Evolutionary conservation across 1,140 invertebrate genomes (phyloP), one percentile per base, ranked within the genome.

Genomic region (Procambarus clarkii): DNA sequence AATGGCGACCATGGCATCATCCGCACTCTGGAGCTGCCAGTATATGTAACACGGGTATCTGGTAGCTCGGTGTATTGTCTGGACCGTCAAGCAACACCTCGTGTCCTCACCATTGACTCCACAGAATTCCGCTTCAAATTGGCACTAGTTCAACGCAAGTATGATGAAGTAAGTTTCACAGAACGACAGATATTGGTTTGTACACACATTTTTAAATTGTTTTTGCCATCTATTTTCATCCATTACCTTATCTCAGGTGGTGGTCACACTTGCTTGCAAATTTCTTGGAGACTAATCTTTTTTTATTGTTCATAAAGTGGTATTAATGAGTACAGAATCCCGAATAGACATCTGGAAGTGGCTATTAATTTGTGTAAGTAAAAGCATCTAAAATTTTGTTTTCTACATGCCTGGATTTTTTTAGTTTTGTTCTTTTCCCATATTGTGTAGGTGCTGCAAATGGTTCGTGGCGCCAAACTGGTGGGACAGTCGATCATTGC

Each of bases 401-500:
- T 34, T 34, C 34, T 34, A 34, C 34, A 34, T 34, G 1, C 34
- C 34, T 34, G 34, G 34, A 34, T 34, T 34, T 34, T 34, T 34
- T 0, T 54, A 54, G 50, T 13, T 54, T 54, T 54, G 50, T 54
- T 54, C 34, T 34, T 54, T 54, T 13, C 50, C 50, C 50, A 54
- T 54, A 54, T 64, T 64, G 91, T 93, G n/a, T 80, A 95, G 95
- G 98, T 99, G 2, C 95, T 99, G 54, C 98, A 99, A 94, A 99
- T 99, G 98, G 99, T 99, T 15, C 96, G 98, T 45, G 99, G 98
- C 93, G 98, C 98, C 21, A 98, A 99, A 94, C 95, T 99, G 0
- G 98, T 99, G 13, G 99, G 99, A 0, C 99, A 99, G 95, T 99
- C 98, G 44, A 99, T 99, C 93, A 99, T 99, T 94, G 98, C 98